A percentile compares a stretch with the other conserved stretches of the same genome.
phyloP scores from a whole-genome alignment of 2,888 invertebrate species.

The Meta bourneti region DNA sequence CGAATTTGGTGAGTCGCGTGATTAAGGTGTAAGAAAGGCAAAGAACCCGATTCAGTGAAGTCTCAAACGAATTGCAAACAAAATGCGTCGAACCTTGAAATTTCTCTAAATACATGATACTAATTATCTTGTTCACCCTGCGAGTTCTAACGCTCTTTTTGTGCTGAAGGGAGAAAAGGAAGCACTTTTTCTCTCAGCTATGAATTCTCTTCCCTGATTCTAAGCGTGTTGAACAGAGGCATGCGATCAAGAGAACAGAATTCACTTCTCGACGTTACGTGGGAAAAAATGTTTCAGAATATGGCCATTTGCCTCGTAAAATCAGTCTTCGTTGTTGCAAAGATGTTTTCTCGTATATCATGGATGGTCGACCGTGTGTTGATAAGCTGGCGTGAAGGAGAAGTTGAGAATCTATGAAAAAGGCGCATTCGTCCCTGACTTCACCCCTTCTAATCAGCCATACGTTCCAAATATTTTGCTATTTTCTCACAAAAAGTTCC shows the following conservation, averaged over 20 bases:
- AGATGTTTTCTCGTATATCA: background rate
- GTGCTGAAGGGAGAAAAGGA: too few relatives aligned
- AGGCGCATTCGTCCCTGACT: background rate
- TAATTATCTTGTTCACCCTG: too few relatives aligned
- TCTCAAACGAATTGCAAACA: too few relatives aligned
- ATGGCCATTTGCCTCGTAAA: background rate
- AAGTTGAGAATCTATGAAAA: background rate
- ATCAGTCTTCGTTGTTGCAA: conserved; percentile 17
- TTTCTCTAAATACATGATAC: too few relatives aligned
- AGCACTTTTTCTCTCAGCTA: too few relatives aligned
- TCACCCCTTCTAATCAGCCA: conserved; percentile 23
- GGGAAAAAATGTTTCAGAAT: conserved; percentile 17
- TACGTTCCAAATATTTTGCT: conserved; percentile 34
- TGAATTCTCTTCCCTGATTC: too few relatives aligned
- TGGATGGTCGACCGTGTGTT: conserved; percentile 34
- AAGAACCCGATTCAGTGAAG: too few relatives aligned
- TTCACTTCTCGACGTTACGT: background rate
- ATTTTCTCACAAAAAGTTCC: conserved; percentile 25
- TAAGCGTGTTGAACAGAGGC: too few relatives aligned
- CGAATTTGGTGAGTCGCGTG: too few relatives aligned
- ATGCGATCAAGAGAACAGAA: background rate
- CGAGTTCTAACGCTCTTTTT: too few relatives aligned
- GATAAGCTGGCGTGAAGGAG: conserved; percentile 54
- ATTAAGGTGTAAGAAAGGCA: too few relatives aligned
- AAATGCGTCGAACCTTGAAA: too few relatives aligned